Percentiles rank a stretch among this genome's conserved stretches.
Conservation (phyloP, 2,797 vertebrate species). For the Leptatherina wallacei region DNA sequence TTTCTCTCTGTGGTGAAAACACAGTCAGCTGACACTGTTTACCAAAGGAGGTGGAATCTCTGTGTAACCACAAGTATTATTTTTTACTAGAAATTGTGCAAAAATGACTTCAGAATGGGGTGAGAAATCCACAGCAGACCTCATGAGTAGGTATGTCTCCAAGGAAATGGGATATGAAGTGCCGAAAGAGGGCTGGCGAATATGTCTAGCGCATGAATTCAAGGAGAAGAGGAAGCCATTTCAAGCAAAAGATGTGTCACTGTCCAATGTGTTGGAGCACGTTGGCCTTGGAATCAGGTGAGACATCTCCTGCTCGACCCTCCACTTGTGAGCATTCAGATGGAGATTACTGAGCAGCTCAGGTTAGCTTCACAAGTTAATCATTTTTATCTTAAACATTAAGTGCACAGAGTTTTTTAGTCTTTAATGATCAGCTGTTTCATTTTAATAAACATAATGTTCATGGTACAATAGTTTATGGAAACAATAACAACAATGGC, state of each 20-base stretch:
- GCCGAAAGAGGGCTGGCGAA: conserved; percentile 90
- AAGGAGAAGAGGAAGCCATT: conserved; percentile 93
- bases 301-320: conserved; percentile 27
- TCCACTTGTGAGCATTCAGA: neutral
- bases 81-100: neutral
- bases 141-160: conserved; percentile 89
- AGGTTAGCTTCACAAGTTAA: neutral
- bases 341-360: neutral
- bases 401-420: neutral
- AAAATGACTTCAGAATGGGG: conserved; percentile 75
- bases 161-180: conserved; percentile 84
- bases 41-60: conserved; percentile 23
- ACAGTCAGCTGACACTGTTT: conserved; percentile 6
- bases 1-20: conserved; percentile 4
- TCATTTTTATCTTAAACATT: neutral
- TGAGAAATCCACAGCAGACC: conserved; percentile 75
- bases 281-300: conserved; percentile 90
- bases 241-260: conserved; percentile 87
- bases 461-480: conserved; percentile 10
- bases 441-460: neutral
- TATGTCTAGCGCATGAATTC: conserved; percentile 94
- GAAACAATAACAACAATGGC: neutral
- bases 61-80: neutral
- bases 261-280: conserved; percentile 85
- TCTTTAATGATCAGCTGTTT: neutral